Base-by-base conservation (phyloP, 2,888 invertebrate genomes). In the Parnassius orleans region DNA sequence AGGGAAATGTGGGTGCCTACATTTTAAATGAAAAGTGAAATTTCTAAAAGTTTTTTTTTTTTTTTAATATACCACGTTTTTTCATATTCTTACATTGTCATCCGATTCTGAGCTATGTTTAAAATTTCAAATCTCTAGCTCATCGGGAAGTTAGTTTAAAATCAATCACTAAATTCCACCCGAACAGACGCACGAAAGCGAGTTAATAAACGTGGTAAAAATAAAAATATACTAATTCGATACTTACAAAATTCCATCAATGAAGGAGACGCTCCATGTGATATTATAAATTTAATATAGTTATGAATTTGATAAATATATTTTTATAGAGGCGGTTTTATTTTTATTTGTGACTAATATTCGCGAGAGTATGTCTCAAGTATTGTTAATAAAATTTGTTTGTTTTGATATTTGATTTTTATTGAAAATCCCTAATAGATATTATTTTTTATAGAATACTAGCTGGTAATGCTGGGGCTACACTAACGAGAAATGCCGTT, bases 311-410 rank as follows among this genome's bases (percentile, higher is more conserved):
- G 68, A 68, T 65, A 63, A 63, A 65, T 75, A 75, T 80, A 77
- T 84, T 78, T 83, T 81, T 84, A 77, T 79, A 81, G 69, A 77
- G 58, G 70, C 72, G 67, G 64, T 69, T 76, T 71, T 73, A 74
- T 61, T 61, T 63, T 63, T 75, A 78, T 78, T 76, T 77, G 79
- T 83, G 74, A 83, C 79, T 85, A 83, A 85, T 75, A 43, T 74
- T 71, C 70, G 60, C 66, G 57, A 66, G 70, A 74, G 71, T 55
- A 66, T 14, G 14, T 46, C 33, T 46, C 12, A 46, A 46, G 10
- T 66, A 65, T 76, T 72, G 71, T 78, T 80, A 74, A 68, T 76
- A 83, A 72, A 81, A 76, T 72, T 75, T 73, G 66, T 74, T 78
- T 77, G 72, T 77, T 54, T 48, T 75, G 69, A 69, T 69, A 67